Evolutionary conservation across 2,113 vertebrate genomes (phyloP), one percentile per base, ranked within the genome.

Genomic region (Carollia perspicillata): DNA sequence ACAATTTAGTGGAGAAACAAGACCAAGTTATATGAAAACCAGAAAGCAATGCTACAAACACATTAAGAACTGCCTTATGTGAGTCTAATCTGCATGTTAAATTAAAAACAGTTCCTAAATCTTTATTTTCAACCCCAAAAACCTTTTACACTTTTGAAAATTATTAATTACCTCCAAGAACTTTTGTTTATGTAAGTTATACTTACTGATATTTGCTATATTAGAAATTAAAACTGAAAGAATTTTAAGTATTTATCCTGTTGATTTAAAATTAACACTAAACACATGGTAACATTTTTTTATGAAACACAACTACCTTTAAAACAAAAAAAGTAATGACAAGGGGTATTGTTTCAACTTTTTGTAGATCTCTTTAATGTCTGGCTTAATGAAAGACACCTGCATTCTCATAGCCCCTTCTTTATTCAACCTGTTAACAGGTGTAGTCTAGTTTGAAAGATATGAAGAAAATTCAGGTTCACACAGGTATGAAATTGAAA

Each of bases 181-280:
- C 20, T 80, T 80, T 5, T 58, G 6, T 63, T 93, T 78, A 37
- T 20, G 14, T 87, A 23, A 66, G 23, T 71, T 55, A 66, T 49
- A 89, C 26, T 18, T 95, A 69, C 53, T 44, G 17, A 51, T 60
- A 80, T 65, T 83, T 72, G 78, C 14, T 78, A 8, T 44, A 35
- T 7, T 90, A 30, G 20, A 74, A 96, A 91, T 35, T 78, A 74
- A 95, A 85, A 86, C 22, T 44, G 16, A 96, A 96, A 88, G 40
- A 42, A 65, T 13, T 72, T 28, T 80, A 65, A 65, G n/a, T 55
- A 91, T 40, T 58, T 83, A 33, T 66, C 42, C 33, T 47, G 63
- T 65, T 83, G 35, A 47, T 28, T 93, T 55, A 66, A 88, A 69
- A 90, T 90, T 47, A 71, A 75, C 30, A 83, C 35, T 94, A 93